Conservation (phyloP, 2,113 vertebrate genomes). For the Amphilophus citrinellus region DNA sequence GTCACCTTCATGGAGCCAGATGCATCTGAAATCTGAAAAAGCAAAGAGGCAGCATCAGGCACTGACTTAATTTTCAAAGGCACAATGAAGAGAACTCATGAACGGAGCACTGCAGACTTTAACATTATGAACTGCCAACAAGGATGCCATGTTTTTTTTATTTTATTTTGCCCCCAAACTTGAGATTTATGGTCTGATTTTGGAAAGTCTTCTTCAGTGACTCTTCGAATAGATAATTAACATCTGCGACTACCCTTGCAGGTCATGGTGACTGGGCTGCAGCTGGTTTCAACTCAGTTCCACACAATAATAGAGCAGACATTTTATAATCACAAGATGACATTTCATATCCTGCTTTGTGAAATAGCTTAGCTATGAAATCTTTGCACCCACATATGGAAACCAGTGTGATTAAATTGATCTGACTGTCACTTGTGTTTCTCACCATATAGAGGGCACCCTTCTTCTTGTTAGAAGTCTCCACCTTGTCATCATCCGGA, state of each 20-base stretch:
- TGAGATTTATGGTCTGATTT: background rate
- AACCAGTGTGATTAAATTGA: background rate
- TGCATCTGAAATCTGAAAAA: slow-evolving; percentile 81
- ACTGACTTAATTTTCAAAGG: background rate
- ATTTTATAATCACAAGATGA: background rate
- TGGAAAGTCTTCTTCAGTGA: background rate
- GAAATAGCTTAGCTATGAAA: background rate
- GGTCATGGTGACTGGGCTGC: background rate
- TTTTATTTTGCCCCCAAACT: background rate
- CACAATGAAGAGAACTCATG: background rate
- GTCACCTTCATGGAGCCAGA: slow-evolving; percentile 78
- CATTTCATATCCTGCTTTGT: background rate
- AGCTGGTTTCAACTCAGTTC: background rate
- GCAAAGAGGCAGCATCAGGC: background rate
- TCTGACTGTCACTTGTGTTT: background rate
- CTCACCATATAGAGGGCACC: slow-evolving; percentile 82
- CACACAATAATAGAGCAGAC: too few relatives aligned
- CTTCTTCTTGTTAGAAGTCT: slow-evolving; percentile 78
- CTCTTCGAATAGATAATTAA: background rate
- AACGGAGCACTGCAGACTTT: too few relatives aligned
- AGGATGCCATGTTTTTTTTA: too few relatives aligned
- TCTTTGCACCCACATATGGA: background rate
- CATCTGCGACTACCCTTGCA: background rate
- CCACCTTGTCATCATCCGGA: slow-evolving; percentile 73
- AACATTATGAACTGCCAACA: too few relatives aligned